Percentiles rank a stretch among this genome's conserved stretches.
Evolutionary conservation across 1,140 invertebrate species (phyloP).

Genomic region (Anadara kagoshimensis): DNA sequence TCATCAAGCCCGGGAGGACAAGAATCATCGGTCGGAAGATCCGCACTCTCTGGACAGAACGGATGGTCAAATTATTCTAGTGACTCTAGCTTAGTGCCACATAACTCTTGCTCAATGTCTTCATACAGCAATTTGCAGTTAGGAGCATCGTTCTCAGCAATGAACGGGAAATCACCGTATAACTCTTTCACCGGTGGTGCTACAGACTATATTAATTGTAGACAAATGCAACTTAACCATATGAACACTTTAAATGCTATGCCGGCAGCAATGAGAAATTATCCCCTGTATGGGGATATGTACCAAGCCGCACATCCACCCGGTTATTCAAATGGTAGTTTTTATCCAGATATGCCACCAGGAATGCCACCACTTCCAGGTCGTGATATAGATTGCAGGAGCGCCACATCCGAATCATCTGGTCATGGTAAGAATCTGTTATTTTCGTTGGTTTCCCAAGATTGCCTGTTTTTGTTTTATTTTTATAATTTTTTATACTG

Average conservation of each 20-base stretch:
- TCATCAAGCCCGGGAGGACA: slow-evolving; percentile 56
- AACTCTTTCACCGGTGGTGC: slow-evolving; percentile 43
- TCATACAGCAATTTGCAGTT: slow-evolving; percentile 67
- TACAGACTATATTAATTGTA: slow-evolving; percentile 68
- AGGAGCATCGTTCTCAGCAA: slow-evolving; percentile 63
- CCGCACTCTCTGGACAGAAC: slow-evolving; percentile 57
- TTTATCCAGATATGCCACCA: slow-evolving; percentile 67
- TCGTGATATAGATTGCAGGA: slow-evolving; percentile 63
- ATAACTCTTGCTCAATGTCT: slow-evolving; percentile 69
- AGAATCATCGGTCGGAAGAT: slow-evolving; percentile 45
- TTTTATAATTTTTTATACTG: neutral
- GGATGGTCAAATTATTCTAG: slow-evolving; percentile 65
- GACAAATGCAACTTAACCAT: slow-evolving; percentile 68
- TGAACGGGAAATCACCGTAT: slow-evolving; percentile 65
- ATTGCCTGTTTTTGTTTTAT: no score
- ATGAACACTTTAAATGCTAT: slow-evolving; percentile 63
- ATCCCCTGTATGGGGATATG: slow-evolving; percentile 68
- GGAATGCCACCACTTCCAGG: slow-evolving; percentile 62
- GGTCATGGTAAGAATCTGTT: slow-evolving; percentile 54
- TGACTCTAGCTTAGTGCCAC: slow-evolving; percentile 51
- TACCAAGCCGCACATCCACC: slow-evolving; percentile 64
- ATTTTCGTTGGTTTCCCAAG: neutral
- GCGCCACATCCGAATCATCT: slow-evolving; percentile 62
- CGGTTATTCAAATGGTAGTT: slow-evolving; percentile 65
- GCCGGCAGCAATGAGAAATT: slow-evolving; percentile 61